Evolutionary conservation across 2,888 invertebrate genomes (phyloP).

Genomic region (Clitarchus hookeri): DNA sequence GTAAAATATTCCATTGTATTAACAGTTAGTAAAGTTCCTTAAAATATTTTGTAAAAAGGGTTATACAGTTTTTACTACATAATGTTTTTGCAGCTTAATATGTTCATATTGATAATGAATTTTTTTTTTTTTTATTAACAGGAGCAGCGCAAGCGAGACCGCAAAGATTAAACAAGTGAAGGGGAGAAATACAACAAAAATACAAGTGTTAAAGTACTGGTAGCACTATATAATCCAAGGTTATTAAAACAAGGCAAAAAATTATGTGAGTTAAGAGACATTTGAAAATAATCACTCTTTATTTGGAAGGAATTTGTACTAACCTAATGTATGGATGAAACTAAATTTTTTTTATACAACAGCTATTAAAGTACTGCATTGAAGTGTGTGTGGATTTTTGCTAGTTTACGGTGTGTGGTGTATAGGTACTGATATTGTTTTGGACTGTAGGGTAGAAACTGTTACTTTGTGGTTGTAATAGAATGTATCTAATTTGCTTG

Average conservation of each 20-base stretch:
- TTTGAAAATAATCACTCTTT: neutral
- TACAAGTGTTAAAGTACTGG: neutral
- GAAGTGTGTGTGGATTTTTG: neutral
- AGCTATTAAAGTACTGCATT: neutral
- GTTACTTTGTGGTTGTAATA: neutral
- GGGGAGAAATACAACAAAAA: neutral
- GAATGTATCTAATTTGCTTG: neutral
- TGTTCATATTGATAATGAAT: neutral
- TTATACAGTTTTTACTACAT: too few relatives aligned
- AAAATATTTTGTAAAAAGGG: too few relatives aligned
- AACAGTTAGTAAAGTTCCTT: too few relatives aligned
- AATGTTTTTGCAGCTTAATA: neutral
- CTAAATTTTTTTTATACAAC: neutral
- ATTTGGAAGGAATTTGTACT: neutral
- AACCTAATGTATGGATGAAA: neutral
- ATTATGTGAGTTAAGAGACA: neutral
- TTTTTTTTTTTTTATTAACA: conserved; percentile 19
- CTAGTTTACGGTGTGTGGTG: neutral
- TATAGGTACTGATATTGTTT: neutral
- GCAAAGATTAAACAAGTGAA: conserved; percentile 30
- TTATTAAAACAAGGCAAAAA: neutral
- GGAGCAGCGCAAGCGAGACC: conserved; percentile 33
- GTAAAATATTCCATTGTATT: too few relatives aligned
- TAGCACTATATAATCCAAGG: neutral
- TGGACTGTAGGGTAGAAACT: neutral